These are phyloP conservation scores for Troglohyphantes excavatus DNA, from an alignment of 2,888 invertebrate genomes.

Conservation along the genomic window DNA sequence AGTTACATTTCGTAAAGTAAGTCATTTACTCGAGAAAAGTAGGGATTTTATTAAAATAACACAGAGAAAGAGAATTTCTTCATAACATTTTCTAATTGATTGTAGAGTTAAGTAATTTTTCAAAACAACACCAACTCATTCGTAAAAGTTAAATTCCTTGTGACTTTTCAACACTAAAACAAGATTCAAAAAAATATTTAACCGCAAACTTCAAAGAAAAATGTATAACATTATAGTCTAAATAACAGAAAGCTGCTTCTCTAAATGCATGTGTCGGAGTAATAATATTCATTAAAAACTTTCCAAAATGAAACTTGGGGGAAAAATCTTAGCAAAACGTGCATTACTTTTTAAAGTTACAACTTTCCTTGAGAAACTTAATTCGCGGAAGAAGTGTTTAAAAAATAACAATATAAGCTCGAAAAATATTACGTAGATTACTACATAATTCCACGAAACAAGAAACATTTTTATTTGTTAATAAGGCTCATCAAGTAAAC, in stretches of 20 bases:
- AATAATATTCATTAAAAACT: not conserved
- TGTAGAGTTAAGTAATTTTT: too few species aligned
- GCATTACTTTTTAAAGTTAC: not conserved
- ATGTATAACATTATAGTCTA: too few species aligned
- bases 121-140: too few species aligned
- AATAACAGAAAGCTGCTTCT: not conserved
- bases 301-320: not conserved
- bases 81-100: too few species aligned
- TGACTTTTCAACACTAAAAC: too few species aligned
- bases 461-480: conserved; percentile 5
- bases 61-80: too few species aligned
- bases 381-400: not conserved
- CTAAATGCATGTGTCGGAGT: not conserved
- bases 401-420: not conserved
- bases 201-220: too few species aligned
- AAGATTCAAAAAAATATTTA: too few species aligned
- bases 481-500: conserved; percentile 15
- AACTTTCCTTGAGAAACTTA: not conserved
- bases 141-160: too few species aligned
- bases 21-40: too few species aligned
- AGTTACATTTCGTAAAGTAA: too few species aligned
- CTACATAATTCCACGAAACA: conserved; percentile 20
- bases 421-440: conserved; percentile 11
- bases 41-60: too few species aligned
- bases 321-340: not conserved